Conservation (phyloP, 2,888 invertebrate species). For the Spisula solida region DNA sequence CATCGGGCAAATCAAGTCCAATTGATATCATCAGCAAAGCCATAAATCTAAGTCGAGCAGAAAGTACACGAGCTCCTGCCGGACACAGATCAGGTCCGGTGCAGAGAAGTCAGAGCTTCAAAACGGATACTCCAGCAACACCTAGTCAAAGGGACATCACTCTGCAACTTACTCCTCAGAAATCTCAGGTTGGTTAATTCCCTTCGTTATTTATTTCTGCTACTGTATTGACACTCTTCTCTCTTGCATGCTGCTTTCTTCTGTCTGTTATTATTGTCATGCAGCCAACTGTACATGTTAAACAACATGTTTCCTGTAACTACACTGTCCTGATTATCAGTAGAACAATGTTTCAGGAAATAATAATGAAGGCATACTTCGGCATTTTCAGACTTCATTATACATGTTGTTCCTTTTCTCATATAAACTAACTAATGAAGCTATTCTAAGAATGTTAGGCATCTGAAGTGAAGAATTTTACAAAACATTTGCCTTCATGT, state of each 20-base stretch:
- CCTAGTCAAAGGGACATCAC: constrained; percentile 57
- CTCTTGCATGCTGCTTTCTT: not conserved
- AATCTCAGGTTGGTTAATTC: constrained; percentile 61
- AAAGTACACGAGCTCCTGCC: constrained; percentile 61
- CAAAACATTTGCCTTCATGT: not conserved
- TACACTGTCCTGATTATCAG: not conserved
- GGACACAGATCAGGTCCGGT: constrained; percentile 50
- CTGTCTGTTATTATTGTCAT: not conserved
- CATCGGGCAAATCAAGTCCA: constrained; percentile 61
- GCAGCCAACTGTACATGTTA: not conserved
- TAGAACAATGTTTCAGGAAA: not conserved
- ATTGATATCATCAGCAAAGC: constrained; percentile 64
- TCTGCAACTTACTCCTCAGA: constrained; percentile 64
- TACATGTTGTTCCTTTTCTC: not conserved
- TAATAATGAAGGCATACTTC: not conserved
- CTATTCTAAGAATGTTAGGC: constrained; percentile 9
- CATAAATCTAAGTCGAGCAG: constrained; percentile 60
- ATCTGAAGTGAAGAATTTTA: not conserved
- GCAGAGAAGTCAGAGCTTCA: constrained; percentile 67
- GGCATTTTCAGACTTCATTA: not conserved
- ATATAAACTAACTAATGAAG: not conserved
- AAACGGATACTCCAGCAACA: constrained; percentile 19
- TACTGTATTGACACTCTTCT: not conserved
- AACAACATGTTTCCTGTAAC: not conserved
- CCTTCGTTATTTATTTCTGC: not conserved